Percentiles rank a stretch among this genome's conserved stretches.
Evolutionary conservation across 2,113 vertebrate genomes (phyloP).

Genomic region (Trinectes maculatus): DNA sequence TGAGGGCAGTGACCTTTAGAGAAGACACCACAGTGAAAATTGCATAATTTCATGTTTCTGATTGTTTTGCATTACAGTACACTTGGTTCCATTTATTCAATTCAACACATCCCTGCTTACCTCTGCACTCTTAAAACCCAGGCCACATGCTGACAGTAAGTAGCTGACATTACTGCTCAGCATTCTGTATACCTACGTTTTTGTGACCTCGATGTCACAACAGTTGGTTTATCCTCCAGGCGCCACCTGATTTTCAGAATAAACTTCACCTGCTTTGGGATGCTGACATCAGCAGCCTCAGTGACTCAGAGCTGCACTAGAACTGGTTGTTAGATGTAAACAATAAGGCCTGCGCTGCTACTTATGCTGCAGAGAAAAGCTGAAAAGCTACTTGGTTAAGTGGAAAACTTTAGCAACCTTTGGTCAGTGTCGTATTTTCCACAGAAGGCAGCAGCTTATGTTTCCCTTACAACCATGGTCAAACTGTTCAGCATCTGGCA

Average conservation of each 20-base stretch:
- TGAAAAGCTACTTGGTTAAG: constrained; percentile 28
- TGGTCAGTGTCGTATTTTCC: constrained; percentile 43
- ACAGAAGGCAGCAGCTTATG: constrained; percentile 16
- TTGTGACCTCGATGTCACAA: constrained; percentile 34
- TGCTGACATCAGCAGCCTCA: constrained; percentile 51
- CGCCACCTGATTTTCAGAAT: constrained; percentile 25
- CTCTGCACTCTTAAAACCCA: constrained; percentile 8
- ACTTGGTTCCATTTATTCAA: constrained; percentile 3
- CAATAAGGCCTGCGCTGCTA: constrained; percentile 5
- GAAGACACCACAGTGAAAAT: not conserved
- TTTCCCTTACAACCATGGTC: constrained; percentile 23
- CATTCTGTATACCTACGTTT: constrained; percentile 39
- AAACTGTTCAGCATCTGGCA: constrained; percentile 34
- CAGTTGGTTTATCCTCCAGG: constrained; percentile 42
- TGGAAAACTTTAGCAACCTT: constrained; percentile 44
- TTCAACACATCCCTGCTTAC: constrained; percentile 9
- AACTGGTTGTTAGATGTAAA: constrained; percentile 23
- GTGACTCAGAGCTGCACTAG: constrained; percentile 42
- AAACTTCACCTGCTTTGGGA: too few species aligned
- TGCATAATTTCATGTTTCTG: constrained; percentile 5
- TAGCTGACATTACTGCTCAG: not conserved
- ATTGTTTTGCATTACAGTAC: not conserved
- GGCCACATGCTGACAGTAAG: constrained; percentile 17
- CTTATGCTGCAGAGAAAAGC: constrained; percentile 11
- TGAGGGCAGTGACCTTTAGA: not conserved